Evolutionary conservation across 1,140 invertebrate species (phyloP).

Genomic region (Probaryconus sp.): DNA sequence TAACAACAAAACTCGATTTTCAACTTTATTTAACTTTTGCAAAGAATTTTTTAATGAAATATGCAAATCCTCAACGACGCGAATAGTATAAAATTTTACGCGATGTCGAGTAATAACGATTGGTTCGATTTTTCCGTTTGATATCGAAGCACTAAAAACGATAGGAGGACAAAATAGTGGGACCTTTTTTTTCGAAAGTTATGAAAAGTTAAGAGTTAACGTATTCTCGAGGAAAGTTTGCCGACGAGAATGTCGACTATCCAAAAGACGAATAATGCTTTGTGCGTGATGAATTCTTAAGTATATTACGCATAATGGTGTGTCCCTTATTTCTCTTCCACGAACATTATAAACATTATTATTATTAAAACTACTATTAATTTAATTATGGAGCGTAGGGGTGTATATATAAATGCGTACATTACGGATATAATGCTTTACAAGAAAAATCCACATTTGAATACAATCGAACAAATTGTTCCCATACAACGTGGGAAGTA

Average conservation of each 20-base stretch:
- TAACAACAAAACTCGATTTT: too few species aligned
- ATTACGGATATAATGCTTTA: too few species aligned
- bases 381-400: too few species aligned
- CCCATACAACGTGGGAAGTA: slow-evolving; percentile 52
- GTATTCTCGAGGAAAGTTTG: slow-evolving; percentile 37
- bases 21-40: too few species aligned
- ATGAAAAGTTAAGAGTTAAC: slow-evolving; percentile 41
- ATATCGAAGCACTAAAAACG: slow-evolving; percentile 39
- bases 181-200: slow-evolving; percentile 16
- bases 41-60: too few species aligned
- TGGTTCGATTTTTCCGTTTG: slow-evolving; percentile 40
- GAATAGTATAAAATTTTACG: too few species aligned
- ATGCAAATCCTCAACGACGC: too few species aligned
- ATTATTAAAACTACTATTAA: too few species aligned
- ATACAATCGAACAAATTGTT: slow-evolving; percentile 47
- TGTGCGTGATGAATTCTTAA: slow-evolving; percentile 8
- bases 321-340: too few species aligned
- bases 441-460: slow-evolving; percentile 25
- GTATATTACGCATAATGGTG: too few species aligned
- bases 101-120: slow-evolving; percentile 33
- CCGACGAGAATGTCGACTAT: slow-evolving; percentile 24
- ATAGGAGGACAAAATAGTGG: slow-evolving; percentile 20
- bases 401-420: too few species aligned
- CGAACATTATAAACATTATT: too few species aligned
- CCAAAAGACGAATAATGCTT: not conserved